Base-by-base conservation (phyloP, 2,797 vertebrate species). In the Austrolebias charrua region DNA sequence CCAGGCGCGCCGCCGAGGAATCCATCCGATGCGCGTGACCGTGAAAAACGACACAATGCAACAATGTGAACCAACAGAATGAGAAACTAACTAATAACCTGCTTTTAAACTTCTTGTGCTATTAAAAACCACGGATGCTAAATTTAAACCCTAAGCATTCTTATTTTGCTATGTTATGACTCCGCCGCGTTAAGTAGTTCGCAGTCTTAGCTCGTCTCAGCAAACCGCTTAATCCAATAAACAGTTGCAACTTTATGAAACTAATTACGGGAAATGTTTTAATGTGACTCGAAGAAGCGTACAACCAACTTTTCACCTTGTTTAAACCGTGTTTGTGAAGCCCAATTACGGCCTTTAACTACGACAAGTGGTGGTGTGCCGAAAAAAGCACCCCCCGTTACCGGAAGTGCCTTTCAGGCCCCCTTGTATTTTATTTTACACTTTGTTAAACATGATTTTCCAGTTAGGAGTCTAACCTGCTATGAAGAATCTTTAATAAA, bases 1-100 rank as follows among this genome's bases (percentile, higher is more conserved):
- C 95, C 95, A 90, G 95, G 95, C 95, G 84, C 87, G 75, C 87
- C 80, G 93, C 95, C 96, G 93, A 82, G 92, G 80, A 90, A 90
- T 90, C 89, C 89, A 46, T 82, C 64, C 66, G 75, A 70, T 12
- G 85, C 87, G 87, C 89, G 86, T 81, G 44, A 85, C 66, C 75
- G 83, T 47, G 71, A 65, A 53, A 45, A 58, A 35, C 0, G 4
- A 31, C 58, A 71, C 49, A 18, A 55, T 5, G 1, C 24, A 2
- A 49, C 11, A 13, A 12, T 40, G 38, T 10, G 2, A 40, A 46
- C 15, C 3, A 46, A 29, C 13, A 42, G 48, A 60, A 3, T 12
- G 1, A 12, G 11, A 12, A 40, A 13, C 38, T 13, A n/a, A n/a
- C n/a, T n/a, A n/a, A n/a, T n/a, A n/a, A n/a, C n/a, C n/a, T n/a